Percentiles rank a stretch among this genome's conserved stretches.
Conservation (phyloP, 2,113 vertebrate genomes). For the Colaptes auratus region DNA sequence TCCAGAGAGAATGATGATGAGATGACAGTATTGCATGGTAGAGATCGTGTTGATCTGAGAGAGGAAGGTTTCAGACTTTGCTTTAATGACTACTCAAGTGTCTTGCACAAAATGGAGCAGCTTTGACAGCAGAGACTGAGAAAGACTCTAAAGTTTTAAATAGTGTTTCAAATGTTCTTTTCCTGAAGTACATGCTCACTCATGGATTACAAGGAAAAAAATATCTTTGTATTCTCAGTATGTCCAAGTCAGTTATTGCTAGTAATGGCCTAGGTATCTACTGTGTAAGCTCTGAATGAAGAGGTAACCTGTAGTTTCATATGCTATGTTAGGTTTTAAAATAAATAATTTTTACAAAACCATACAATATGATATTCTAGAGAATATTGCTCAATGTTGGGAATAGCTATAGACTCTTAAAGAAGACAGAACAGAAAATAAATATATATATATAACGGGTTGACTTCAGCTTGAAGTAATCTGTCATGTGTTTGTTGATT, state of each 20-base stretch:
- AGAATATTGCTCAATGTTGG: neutral
- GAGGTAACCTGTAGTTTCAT: neutral
- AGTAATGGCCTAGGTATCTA: neutral
- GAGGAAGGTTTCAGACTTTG: neutral
- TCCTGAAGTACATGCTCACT: neutral
- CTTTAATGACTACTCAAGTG: neutral
- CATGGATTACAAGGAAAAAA: neutral
- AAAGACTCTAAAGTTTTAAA: neutral
- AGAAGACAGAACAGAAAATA: neutral
- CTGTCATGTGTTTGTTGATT: neutral
- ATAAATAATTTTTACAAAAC: neutral
- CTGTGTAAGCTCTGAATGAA: neutral
- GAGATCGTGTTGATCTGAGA: neutral
- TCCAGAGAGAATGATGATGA: neutral
- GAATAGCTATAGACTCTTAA: neutral
- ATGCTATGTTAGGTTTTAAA: neutral
- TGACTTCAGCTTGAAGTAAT: neutral
- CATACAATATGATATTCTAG: neutral
- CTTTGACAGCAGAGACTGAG: neutral
- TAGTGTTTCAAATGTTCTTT: neutral
- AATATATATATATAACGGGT: rapidly evolving
- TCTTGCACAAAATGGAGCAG: neutral
- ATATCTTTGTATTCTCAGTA: neutral
- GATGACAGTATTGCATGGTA: neutral
- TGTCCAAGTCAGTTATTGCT: neutral